Conservation (phyloP, 2,888 invertebrate genomes). For the Xestoiulus laeticollis region DNA sequence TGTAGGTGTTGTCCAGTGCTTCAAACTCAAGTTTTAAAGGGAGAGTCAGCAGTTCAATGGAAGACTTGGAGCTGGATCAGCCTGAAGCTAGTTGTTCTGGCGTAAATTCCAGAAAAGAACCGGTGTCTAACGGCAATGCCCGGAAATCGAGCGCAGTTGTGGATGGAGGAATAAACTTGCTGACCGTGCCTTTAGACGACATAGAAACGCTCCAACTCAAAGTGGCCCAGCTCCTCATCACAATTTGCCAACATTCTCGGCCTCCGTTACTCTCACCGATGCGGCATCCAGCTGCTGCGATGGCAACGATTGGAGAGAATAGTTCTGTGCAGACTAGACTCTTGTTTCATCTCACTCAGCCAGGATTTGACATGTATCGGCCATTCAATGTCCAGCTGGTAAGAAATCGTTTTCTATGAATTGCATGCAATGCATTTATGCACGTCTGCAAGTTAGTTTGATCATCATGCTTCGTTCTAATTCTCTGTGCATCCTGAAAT, state of each 20-base stretch:
- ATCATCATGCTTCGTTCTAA: no score
- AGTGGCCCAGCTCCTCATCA: neutral
- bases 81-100: neutral
- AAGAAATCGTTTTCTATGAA: neutral
- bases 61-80: neutral
- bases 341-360: neutral
- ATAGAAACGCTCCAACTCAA: constrained; percentile 1
- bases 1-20: neutral
- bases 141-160: neutral
- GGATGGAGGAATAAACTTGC: neutral
- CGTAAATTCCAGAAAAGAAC: neutral
- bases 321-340: neutral
- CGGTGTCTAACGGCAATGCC: neutral
- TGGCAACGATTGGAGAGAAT: neutral
- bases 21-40: neutral
- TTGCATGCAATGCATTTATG: no score
- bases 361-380: neutral
- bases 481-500: neutral
- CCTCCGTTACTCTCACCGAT: constrained; percentile 23
- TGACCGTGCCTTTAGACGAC: neutral
- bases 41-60: neutral
- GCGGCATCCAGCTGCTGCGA: neutral
- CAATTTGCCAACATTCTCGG: neutral
- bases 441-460: no score
- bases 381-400: constrained; percentile 22